phyloP scores from a whole-genome alignment of 2,888 invertebrate species.

The Sympetrum striolatum region DNA sequence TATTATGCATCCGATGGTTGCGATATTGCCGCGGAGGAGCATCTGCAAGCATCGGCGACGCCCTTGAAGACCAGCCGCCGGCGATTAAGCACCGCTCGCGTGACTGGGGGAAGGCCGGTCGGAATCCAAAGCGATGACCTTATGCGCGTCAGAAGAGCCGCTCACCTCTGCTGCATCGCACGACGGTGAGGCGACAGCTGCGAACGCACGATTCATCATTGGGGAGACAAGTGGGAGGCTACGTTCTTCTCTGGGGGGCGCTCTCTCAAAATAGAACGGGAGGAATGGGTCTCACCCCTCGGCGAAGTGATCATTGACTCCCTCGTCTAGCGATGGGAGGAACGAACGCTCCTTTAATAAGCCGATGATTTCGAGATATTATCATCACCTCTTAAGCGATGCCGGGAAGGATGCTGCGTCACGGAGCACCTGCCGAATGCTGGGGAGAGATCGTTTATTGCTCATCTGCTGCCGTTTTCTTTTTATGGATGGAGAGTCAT shows the following conservation, averaged over 20 bases:
- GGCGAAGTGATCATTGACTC: background rate
- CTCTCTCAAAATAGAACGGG: background rate
- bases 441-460: no score
- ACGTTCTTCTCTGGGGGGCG: background rate
- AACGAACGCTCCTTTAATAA: background rate
- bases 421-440: no score
- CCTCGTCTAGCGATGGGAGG: background rate
- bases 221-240: background rate
- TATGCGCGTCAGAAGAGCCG: background rate
- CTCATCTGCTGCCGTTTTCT: no score
- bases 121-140: background rate
- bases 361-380: no score
- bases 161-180: background rate
- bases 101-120: background rate
- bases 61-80: background rate
- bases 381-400: no score
- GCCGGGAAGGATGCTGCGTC: no score
- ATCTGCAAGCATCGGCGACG: background rate
- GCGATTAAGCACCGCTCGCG: background rate
- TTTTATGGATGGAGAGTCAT: no score
- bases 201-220: background rate
- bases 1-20: background rate
- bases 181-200: background rate
- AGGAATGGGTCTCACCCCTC: background rate
- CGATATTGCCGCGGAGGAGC: background rate